These are phyloP conservation scores for Mormyrus iriodes DNA, from an alignment of 2,113 vertebrate genomes.

Conservation along the genomic window DNA sequence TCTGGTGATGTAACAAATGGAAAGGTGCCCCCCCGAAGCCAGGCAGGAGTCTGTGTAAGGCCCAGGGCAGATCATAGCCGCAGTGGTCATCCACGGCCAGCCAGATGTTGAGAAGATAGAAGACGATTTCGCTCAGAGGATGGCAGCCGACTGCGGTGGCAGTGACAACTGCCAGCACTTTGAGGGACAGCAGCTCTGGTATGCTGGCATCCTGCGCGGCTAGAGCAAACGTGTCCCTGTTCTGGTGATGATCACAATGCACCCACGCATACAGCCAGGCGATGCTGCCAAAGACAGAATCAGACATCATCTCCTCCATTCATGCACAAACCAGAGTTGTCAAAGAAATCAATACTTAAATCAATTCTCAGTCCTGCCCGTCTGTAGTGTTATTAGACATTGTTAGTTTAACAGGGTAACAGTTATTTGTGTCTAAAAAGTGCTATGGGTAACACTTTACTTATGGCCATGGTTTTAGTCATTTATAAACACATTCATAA, in stretches of 20 bases:
- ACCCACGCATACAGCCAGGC: conserved; percentile 55
- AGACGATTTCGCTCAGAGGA: conserved; percentile 57
- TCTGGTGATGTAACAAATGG: conserved; percentile 60
- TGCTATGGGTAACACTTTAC: too few species aligned
- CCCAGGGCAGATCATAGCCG: conserved; percentile 66
- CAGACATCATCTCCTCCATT: not conserved
- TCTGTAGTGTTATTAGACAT: too few species aligned
- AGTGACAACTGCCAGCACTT: conserved; percentile 54
- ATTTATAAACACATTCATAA: too few species aligned
- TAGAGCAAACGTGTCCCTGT: conserved; percentile 55
- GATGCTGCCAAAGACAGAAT: conserved; percentile 39
- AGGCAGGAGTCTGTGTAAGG: conserved; percentile 55
- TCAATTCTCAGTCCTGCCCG: too few species aligned
- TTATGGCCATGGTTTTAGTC: too few species aligned
- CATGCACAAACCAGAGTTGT: too few species aligned
- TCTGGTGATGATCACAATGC: conserved; percentile 59
- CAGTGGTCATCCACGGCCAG: conserved; percentile 70
- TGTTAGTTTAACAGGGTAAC: too few species aligned
- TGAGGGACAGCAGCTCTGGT: conserved; percentile 58
- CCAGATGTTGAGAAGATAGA: conserved; percentile 67
- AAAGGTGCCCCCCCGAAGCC: conserved; percentile 57
- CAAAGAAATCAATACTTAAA: too few species aligned
- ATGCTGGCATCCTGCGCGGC: conserved; percentile 59
- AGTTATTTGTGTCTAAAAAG: too few species aligned
- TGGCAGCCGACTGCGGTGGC: conserved; percentile 56